Base-by-base conservation (phyloP, 2,888 invertebrate species). In the Heliothis peltigera region DNA sequence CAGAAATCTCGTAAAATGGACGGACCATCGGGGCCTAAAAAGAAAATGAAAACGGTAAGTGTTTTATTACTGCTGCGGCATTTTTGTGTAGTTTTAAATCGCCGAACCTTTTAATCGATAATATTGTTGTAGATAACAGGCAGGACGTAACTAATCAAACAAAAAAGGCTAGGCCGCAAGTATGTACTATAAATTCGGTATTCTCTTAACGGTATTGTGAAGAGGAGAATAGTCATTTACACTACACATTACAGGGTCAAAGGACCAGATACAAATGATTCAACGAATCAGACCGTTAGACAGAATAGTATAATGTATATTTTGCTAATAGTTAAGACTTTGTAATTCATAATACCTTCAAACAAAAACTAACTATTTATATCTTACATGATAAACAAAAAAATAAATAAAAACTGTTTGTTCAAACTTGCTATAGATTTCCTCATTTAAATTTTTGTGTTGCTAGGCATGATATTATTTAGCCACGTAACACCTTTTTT, bases 31-130 rank as follows among this genome's bases (percentile, higher is more conserved):
- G 90, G 89, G 77, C 91, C 93, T 2, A 93, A 91, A 81, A 95
- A 94, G 80, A 95, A 95, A 86, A 84, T 94, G 0, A 95, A 95
- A 90, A 93, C 93, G 28, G 95, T 95, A 81, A 91, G 93, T 92
- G 44, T 52, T 53, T 55, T 28, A 35, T 39, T 22, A 61, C 12
- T 51, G 35, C 6, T 25, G 17, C 19, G 15, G 0, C 8, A 21
- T 6, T 43, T 7, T 15, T 32, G 8, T 68, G 22, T 32, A 43
- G 1, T 43, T 32, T 39, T 8, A 48, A 25, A 56, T 49, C 58
- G 17, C n/a, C 60, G 56, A 57, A 10, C 44, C 21, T 18, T 39
- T 15, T 39, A 44, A 63, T 51, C 1, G 63, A 51, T 53, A 39
- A 10, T 6, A 47, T 44, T 39, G 8, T 12, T 42, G 35, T 28